phyloP scores from a whole-genome alignment of 2,113 vertebrate species.

The Sterrhoptilus dennistouni region DNA sequence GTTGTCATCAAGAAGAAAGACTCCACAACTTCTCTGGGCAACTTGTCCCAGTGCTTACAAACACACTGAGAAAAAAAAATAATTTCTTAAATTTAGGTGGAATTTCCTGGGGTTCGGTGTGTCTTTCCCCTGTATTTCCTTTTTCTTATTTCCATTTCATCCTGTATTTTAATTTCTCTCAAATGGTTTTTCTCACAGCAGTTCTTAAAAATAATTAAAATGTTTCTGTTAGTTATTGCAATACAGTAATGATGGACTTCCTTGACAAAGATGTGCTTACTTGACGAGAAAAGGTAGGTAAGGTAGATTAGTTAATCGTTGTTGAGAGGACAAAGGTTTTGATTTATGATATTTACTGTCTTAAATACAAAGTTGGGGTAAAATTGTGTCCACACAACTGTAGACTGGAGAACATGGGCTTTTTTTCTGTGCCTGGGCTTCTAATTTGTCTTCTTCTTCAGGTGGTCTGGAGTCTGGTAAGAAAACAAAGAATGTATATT shows the following conservation, averaged over 20 bases:
- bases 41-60: neutral
- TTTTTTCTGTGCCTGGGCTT: neutral
- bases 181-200: neutral
- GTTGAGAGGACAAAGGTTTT: slow-evolving; percentile 69
- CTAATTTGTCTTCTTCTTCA: slow-evolving; percentile 45
- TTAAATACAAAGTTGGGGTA: slow-evolving; percentile 29
- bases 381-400: neutral
- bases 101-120: neutral
- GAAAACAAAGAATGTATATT: neutral
- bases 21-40: neutral
- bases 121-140: neutral
- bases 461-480: slow-evolving; percentile 69
- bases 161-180: neutral
- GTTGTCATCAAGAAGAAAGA: neutral
- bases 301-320: neutral
- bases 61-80: neutral
- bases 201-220: neutral
- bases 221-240: neutral
- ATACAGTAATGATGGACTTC: slow-evolving; percentile 21
- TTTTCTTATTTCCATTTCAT: neutral
- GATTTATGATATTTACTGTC: slow-evolving; percentile 40
- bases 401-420: slow-evolving; percentile 47
- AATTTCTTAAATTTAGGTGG: neutral
- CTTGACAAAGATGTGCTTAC: neutral
- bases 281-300: neutral